Conservation (phyloP, 2,113 vertebrate species). For the Percina caprodes region DNA sequence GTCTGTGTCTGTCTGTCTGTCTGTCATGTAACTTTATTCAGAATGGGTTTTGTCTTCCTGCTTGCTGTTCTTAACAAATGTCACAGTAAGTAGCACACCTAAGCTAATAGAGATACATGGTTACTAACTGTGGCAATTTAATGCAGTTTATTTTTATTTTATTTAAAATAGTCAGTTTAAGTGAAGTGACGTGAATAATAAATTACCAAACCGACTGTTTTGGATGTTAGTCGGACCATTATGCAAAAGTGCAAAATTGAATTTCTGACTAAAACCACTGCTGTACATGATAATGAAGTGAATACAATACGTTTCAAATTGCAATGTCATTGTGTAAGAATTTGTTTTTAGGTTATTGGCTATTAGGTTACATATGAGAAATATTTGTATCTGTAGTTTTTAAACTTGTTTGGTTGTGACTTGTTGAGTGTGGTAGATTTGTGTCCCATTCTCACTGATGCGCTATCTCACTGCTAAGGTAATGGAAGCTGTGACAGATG, state of each 20-base stretch:
- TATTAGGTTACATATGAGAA: not conserved
- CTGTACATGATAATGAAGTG: not conserved
- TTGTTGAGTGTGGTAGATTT: not conserved
- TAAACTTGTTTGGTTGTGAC: not conserved
- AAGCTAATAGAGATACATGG: not conserved
- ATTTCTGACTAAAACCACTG: not conserved
- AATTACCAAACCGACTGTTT: not conserved
- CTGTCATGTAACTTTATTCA: not conserved
- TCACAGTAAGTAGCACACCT: not conserved
- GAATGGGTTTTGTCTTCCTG: not conserved
- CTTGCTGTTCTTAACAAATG: not conserved
- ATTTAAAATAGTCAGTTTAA: not conserved
- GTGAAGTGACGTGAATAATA: not conserved
- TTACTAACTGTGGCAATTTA: not conserved
- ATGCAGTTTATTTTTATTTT: not conserved
- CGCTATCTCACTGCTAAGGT: slow-evolving; percentile 82
- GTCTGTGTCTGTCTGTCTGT: not conserved
- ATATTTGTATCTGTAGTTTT: not conserved
- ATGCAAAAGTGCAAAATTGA: not conserved
- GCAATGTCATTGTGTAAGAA: not conserved
- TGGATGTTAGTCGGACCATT: not conserved
- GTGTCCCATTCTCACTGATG: not conserved
- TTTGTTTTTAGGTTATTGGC: not conserved
- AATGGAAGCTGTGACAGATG: slow-evolving; percentile 87
- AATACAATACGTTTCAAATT: not conserved